A percentile compares a stretch with the other conserved stretches of the same genome.
phyloP scores from a whole-genome alignment of 2,113 vertebrate genomes.

The Malurus alboscapulatus region DNA sequence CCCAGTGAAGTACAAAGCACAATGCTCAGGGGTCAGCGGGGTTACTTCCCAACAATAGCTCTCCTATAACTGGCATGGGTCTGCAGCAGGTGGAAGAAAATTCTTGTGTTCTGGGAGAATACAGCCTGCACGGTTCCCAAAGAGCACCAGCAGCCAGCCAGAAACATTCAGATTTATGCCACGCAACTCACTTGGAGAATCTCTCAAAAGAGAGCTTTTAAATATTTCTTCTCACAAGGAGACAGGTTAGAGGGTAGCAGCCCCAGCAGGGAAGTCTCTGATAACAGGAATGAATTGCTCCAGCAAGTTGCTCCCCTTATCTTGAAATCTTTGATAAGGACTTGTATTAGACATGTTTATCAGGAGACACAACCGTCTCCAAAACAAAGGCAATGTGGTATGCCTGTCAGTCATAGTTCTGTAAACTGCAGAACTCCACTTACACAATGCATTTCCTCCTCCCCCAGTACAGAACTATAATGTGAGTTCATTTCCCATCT shows the following conservation, averaged over 20 bases:
- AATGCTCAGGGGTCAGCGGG: slow-evolving; percentile 1
- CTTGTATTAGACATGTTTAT: background rate
- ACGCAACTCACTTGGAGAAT: background rate
- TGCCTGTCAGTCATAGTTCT: background rate
- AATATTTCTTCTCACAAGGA: background rate
- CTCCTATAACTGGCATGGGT: background rate
- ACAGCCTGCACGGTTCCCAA: slow-evolving; percentile 36
- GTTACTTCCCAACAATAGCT: slow-evolving; percentile 44
- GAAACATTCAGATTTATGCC: slow-evolving; percentile 19
- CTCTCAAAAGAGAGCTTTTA: background rate
- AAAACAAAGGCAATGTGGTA: background rate
- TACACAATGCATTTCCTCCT: background rate
- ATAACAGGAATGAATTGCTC: slow-evolving; percentile 1
- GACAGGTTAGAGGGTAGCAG: slow-evolving; percentile 25
- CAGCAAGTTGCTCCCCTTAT: background rate
- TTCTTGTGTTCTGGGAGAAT: slow-evolving; percentile 38
- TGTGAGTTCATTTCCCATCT: background rate
- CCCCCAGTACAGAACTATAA: background rate
- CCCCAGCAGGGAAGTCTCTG: background rate
- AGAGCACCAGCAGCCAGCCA: slow-evolving; percentile 28
- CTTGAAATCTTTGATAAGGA: background rate
- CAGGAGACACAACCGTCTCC: background rate
- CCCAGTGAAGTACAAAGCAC: slow-evolving; percentile 4
- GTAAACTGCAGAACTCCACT: background rate
- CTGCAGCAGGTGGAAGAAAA: slow-evolving; percentile 49